Evolutionary conservation across 1,140 invertebrate genomes (phyloP).

Genomic region (Phthorimaea operculella): DNA sequence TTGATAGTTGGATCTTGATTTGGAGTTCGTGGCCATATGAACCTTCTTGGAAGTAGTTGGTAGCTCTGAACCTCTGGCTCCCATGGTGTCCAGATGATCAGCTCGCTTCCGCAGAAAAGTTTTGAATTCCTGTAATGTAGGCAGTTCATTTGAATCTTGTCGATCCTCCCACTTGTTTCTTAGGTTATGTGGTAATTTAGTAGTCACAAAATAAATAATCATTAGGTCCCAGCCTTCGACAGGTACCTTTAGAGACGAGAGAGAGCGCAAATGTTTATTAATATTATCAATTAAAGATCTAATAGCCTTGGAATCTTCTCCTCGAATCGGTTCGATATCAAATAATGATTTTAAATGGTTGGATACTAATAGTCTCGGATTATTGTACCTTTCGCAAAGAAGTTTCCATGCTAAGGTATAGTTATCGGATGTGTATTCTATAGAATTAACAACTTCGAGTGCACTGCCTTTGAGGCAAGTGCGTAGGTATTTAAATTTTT

Average conservation of each 20-base stretch:
- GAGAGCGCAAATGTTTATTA: not conserved
- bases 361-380: not conserved
- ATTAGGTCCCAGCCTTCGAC: not conserved
- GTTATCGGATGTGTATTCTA: not conserved
- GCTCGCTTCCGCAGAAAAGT: not conserved
- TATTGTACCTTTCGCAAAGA: not conserved
- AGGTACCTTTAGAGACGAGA: not conserved
- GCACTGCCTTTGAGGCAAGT: not conserved
- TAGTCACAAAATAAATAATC: not conserved
- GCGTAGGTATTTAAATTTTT: constrained; percentile 2
- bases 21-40: not conserved
- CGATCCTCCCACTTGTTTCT: not conserved
- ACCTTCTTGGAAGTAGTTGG: not conserved
- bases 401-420: not conserved
- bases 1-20: not conserved
- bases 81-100: not conserved
- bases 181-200: not conserved
- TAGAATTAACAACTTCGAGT: not conserved
- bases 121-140: constrained; percentile 1
- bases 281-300: not conserved
- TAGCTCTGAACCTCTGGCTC: not conserved
- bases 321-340: not conserved
- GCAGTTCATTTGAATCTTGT: constrained; percentile 2
- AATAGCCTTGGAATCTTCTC: not conserved
- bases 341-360: not conserved